Evolutionary conservation across 2,113 vertebrate species (phyloP), one percentile per base, ranked within the genome.

Genomic region (Aphelocoma coerulescens): DNA sequence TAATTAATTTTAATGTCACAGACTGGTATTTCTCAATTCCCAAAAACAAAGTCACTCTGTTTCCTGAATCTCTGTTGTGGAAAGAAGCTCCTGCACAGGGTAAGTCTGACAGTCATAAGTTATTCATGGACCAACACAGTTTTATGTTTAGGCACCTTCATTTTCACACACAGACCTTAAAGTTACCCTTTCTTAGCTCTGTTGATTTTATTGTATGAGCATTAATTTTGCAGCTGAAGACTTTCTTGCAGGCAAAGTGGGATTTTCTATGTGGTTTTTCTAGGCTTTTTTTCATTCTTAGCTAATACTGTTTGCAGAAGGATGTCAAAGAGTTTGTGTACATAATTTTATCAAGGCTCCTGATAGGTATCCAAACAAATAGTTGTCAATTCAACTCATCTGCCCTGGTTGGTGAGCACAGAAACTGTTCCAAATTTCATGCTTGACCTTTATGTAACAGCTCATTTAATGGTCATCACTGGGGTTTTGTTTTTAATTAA

Each of bases 21-120:
- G 96, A 96, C 30, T 98, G 97, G 93, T 86, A 96, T 92, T 98
- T 98, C 91, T 98, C 97, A 7, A 84, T 97, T 77, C 97, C 96
- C 22, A 74, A 91, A 91, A 96, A 73, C 81, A 92, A 98, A 91
- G 73, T 97, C 1, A 41, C 94, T 86, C 93, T 91, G 39, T 97
- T 98, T 71, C 96, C 96, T 22, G 97, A 97, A 46, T 98, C 97
- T 5, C 54, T 97, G 23, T 32, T 97, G 21, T 97, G 97, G 96
- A 97, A 97, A 95, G 96, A 96, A 89, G 96, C 95, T 62, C 96
- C 92, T 88, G 62, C 74, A 55, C 46, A 95, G 76, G 77, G 84
- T 54, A 74, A 63, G 61, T 92, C 91, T 71, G 96, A 97, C 30
- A 95, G 71, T 61, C 89, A 83, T n/a, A 86, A 95, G 59, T 78